These are phyloP conservation scores for Palythoa caribaeorum DNA, from an alignment of 92 coral and sea anemone genomes.

Conservation along the genomic window DNA sequence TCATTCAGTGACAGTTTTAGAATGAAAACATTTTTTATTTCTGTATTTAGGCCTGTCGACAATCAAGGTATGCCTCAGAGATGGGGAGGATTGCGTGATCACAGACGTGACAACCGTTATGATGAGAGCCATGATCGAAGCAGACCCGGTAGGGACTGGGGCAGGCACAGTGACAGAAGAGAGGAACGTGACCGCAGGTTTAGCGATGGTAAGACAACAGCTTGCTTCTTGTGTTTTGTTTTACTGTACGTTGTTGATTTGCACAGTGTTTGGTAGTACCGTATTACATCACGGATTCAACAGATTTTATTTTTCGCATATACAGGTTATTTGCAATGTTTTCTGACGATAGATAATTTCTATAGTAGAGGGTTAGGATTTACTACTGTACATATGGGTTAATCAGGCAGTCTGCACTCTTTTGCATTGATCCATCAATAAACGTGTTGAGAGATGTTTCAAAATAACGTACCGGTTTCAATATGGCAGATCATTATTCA, in stretches of 20 bases:
- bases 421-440: no score
- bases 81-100: conserved; percentile 43
- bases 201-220: neutral
- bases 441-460: no score
- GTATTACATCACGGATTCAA: no score
- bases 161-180: conserved; percentile 29
- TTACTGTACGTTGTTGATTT: neutral
- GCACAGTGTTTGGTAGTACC: neutral
- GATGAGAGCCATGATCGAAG: conserved; percentile 42
- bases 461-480: no score
- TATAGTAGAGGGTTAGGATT: no score
- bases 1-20: no score
- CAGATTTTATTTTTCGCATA: no score
- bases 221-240: neutral
- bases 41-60: conserved; percentile 37
- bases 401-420: no score
- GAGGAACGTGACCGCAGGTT: conserved; percentile 14
- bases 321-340: no score
- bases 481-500: no score
- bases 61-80: neutral
- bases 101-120: conserved; percentile 28
- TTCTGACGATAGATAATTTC: no score
- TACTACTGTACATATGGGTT: no score
- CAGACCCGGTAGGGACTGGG: conserved; percentile 5
- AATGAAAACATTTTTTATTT: neutral